Conservation (phyloP, 2,113 vertebrate species). For the Salvelinus namaycush region DNA sequence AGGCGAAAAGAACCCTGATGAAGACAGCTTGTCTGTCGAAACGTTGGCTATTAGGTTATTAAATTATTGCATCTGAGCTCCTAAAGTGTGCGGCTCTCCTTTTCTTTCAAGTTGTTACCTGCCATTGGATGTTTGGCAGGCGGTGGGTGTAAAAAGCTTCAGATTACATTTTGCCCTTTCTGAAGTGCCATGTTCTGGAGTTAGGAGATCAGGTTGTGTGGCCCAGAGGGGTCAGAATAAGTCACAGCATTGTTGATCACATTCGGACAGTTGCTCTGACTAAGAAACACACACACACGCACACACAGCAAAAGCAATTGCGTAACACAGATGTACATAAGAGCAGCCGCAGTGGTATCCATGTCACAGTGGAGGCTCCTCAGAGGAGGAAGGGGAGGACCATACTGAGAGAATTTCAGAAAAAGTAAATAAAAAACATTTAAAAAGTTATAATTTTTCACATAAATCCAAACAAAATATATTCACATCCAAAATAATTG, state of each 20-base stretch:
- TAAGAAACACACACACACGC: conserved; percentile 19
- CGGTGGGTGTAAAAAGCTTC: conserved; percentile 25
- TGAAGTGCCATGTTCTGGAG: not conserved
- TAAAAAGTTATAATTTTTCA: no score
- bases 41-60: no score
- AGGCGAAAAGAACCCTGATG: no score
- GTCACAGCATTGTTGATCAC: conserved; percentile 2
- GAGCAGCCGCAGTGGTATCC: not conserved
- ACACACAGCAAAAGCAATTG: conserved; percentile 38
- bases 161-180: conserved; percentile 31
- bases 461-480: no score
- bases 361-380: conserved; percentile 21
- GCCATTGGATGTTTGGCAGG: not conserved
- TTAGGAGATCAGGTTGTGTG: not conserved
- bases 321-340: conserved; percentile 5
- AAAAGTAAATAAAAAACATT: no score
- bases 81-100: no score
- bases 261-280: conserved; percentile 25
- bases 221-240: conserved; percentile 7
- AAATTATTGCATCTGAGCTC: no score
- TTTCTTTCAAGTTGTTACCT: conserved; percentile 1
- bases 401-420: no score
- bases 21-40: not conserved
- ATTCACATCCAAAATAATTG: no score
- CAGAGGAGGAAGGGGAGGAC: no score